Evolutionary conservation across 2,113 vertebrate species (phyloP), one percentile per base, ranked within the genome.

Genomic region (Cisticola juncidis): DNA sequence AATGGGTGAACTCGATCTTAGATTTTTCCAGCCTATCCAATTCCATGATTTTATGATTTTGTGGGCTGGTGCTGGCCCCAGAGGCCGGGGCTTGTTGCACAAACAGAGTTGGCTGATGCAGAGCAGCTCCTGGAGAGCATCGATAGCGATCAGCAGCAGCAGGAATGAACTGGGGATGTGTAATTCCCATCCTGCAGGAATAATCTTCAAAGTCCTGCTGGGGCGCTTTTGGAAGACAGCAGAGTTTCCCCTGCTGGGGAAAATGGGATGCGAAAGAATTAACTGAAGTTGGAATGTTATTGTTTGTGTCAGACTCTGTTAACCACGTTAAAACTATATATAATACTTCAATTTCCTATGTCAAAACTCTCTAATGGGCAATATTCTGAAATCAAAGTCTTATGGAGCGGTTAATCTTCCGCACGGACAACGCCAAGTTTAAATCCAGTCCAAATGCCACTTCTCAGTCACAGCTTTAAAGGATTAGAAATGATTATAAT

Each of bases 381-480:
- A 97, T 97, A 96, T 93, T 95, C 93, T 74, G 95, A 92, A 86
- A 95, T 93, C 92, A 92, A 92, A 97, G 96, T 96, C 90, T 94
- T n/a, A 17, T 88, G 95, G 72, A 96, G 90, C 22, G 33, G 92
- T 97, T 97, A 97, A 97, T 97, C 96, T 98, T 91, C 97, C 58
- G 84, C 92, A 93, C 54, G 94, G 97, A 94, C 97, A 98, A 97
- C 58, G 97, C 97, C 98, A 98, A 98, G 97, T 98, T 98, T 98
- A 98, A 98, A 98, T 98, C 97, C 97, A 97, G 95, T 96, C 97
- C 98, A 98, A 98, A 98, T 97, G 97, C 96, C 97, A 97, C 97
- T 97, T 98, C 97, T 98, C 98, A 98, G 95, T 97, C 97, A 98
- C 98, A 98, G 98, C 98, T 98, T 98, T 98, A 97, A 93, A 97